phyloP scores from a whole-genome alignment of 2,888 invertebrate species.

The Coenonympha arcania region DNA sequence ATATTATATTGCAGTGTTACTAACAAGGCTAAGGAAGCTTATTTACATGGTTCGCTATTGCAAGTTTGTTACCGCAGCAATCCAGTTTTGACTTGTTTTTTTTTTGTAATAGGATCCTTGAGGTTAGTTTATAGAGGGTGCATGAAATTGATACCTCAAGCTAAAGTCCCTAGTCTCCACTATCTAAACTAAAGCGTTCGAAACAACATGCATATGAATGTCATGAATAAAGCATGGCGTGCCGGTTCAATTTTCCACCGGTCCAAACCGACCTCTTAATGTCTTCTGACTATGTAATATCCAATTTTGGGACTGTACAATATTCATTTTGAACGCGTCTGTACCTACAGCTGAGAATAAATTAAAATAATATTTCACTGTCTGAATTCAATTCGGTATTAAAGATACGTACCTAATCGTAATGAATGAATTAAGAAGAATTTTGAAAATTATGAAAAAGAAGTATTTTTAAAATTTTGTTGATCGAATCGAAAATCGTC shows the following conservation, averaged over 20 bases:
- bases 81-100: too few relatives aligned
- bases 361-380: slow-evolving; percentile 3
- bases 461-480: too few relatives aligned
- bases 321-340: slow-evolving; percentile 25
- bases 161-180: slow-evolving; percentile 35
- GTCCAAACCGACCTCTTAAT: slow-evolving; percentile 48
- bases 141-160: slow-evolving; percentile 13
- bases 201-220: slow-evolving; percentile 47
- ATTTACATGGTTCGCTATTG: too few relatives aligned
- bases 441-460: too few relatives aligned
- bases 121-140: not conserved
- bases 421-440: too few relatives aligned
- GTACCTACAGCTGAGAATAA: slow-evolving; percentile 10
- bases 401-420: too few relatives aligned
- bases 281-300: slow-evolving; percentile 36
- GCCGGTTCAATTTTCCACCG: slow-evolving; percentile 56
- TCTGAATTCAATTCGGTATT: too few relatives aligned
- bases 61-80: too few relatives aligned
- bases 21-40: too few relatives aligned
- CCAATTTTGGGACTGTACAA: slow-evolving; percentile 31
- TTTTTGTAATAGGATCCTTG: too few relatives aligned
- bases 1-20: too few relatives aligned
- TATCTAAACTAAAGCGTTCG: slow-evolving; percentile 34
- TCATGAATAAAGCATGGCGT: slow-evolving; percentile 61
- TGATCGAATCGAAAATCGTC: too few relatives aligned